Evolutionary conservation across 2,888 invertebrate species (phyloP).

Genomic region (Ptychoptera contaminata): DNA sequence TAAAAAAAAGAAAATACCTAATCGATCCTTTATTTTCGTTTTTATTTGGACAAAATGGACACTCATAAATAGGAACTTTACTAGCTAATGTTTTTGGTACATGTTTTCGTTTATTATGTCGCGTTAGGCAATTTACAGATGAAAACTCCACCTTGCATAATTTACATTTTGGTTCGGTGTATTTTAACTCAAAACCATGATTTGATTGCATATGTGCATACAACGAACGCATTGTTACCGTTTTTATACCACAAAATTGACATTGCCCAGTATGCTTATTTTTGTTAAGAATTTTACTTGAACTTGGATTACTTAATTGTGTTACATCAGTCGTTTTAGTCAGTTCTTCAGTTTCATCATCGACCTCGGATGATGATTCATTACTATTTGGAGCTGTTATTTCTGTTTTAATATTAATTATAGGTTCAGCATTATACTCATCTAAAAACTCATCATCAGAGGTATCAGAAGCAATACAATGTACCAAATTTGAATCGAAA

Average conservation of each 20-base stretch:
- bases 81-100: background rate
- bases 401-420: background rate
- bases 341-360: background rate
- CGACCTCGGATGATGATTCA: background rate
- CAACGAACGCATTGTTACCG: background rate
- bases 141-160: background rate
- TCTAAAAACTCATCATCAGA: background rate
- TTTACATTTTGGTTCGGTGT: background rate
- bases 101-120: background rate
- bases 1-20: background rate
- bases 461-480: slow-evolving; percentile 1
- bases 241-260: background rate
- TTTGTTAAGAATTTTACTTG: background rate
- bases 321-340: background rate
- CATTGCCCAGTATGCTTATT: background rate
- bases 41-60: background rate
- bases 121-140: background rate
- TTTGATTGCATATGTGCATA: background rate
- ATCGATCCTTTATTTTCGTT: background rate
- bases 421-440: background rate
- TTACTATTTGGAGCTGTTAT: background rate
- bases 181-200: background rate
- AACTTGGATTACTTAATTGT: background rate
- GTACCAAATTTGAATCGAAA: slow-evolving; percentile 5
- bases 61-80: background rate